These are phyloP conservation scores for Ephialtes manifestator DNA, from an alignment of 2,888 invertebrate species.

Conservation along the genomic window DNA sequence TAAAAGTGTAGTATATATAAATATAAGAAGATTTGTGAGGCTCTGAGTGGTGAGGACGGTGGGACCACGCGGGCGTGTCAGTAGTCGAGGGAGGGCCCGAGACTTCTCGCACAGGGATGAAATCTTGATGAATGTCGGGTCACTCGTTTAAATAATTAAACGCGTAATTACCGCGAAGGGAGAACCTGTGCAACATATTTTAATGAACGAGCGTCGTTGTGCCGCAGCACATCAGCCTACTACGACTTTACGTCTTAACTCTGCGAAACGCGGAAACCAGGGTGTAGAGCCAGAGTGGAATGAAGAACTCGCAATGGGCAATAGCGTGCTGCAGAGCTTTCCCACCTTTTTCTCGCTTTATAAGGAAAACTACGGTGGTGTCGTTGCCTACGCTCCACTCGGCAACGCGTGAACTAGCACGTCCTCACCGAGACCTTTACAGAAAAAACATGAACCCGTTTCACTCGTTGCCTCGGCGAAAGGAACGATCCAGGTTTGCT, in stretches of 20 bases:
- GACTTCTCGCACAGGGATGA: conserved; percentile 63
- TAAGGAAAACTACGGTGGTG: conserved; percentile 30
- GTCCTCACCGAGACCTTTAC: conserved; percentile 24
- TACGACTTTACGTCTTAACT: conserved; percentile 23
- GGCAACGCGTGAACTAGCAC: conserved; percentile 39
- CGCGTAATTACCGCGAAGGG: conserved; percentile 81
- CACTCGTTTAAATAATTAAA: conserved; percentile 84
- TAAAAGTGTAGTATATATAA: conserved; percentile 35
- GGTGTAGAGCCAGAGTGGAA: conserved; percentile 16
- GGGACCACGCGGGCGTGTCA: conserved; percentile 45
- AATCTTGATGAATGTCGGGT: conserved; percentile 81
- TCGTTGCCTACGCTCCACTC: conserved; percentile 22
- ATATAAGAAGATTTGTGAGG: conserved; percentile 50
- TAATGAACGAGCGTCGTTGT: conserved; percentile 78
- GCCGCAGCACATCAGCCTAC: conserved; percentile 8
- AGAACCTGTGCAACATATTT: conserved; percentile 76
- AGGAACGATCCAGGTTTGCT: conserved; percentile 10
- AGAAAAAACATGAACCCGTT: conserved; percentile 26
- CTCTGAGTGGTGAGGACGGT: conserved; percentile 34
- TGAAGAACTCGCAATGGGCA: conserved; percentile 49
- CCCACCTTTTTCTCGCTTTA: conserved; percentile 19
- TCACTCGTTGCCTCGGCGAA: conserved; percentile 27
- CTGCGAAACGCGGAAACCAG: neutral
- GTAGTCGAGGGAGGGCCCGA: conserved; percentile 37
- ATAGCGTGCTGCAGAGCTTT: conserved; percentile 11